phyloP scores from a whole-genome alignment of 2,113 vertebrate species.

The Andinoacara biseriatus region DNA sequence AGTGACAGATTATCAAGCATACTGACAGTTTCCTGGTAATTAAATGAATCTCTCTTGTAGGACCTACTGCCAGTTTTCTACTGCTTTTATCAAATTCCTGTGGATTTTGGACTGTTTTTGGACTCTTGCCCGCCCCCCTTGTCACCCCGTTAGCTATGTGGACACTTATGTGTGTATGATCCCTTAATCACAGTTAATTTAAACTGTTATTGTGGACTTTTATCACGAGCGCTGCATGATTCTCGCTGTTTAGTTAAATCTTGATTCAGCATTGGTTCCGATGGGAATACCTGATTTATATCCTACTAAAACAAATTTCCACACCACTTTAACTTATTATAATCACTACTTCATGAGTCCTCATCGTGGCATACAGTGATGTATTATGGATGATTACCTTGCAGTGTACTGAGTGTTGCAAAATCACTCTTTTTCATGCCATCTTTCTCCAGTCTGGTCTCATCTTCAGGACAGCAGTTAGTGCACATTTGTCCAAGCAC shows the following conservation, averaged over 20 bases:
- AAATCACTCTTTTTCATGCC: background rate
- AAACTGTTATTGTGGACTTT: conserved; percentile 6
- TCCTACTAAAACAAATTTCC: background rate
- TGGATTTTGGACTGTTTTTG: background rate
- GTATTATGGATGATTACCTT: background rate
- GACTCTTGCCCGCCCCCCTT: background rate
- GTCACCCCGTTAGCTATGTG: background rate
- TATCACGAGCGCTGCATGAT: background rate
- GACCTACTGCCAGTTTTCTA: background rate
- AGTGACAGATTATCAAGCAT: no score
- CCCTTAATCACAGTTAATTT: background rate
- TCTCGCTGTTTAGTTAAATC: background rate
- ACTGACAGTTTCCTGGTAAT: fast-evolving
- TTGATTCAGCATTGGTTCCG: background rate
- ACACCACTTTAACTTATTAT: background rate
- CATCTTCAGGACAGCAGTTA: no score
- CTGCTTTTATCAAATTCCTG: background rate
- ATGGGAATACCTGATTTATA: background rate
- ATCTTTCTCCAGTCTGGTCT: no score
- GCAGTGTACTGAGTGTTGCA: no score
- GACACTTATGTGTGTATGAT: background rate
- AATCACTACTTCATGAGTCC: background rate
- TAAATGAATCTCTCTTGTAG: background rate
- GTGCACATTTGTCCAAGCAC: background rate
- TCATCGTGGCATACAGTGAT: no score